phyloP scores from a whole-genome alignment of 2,113 vertebrate genomes.

The Dasypus novemcinctus region DNA sequence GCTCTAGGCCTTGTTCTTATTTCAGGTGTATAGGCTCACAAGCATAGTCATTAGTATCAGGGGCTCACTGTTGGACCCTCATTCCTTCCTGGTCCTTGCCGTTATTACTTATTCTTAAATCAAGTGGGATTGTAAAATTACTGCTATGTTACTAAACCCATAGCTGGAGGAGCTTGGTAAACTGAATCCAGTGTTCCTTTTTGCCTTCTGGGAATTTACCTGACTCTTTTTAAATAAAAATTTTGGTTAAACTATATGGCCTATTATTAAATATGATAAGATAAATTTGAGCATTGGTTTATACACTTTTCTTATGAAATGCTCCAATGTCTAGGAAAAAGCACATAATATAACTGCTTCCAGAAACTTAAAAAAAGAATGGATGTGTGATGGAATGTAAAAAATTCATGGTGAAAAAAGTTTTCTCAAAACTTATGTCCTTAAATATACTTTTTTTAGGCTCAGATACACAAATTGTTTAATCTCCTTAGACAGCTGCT shows the following conservation, averaged over 20 bases:
- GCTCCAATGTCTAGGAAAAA: neutral
- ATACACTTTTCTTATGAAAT: neutral
- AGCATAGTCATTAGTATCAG: too few species aligned
- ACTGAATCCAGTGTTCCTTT: neutral
- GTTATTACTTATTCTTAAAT: neutral
- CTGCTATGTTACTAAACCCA: neutral
- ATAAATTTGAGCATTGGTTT: neutral
- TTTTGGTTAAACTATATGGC: neutral
- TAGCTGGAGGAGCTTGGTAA: neutral
- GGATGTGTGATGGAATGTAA: neutral
- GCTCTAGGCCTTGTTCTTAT: too few species aligned
- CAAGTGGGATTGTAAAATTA: neutral
- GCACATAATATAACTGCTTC: neutral
- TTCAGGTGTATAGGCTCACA: too few species aligned
- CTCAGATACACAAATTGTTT: constrained; percentile 53
- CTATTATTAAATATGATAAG: neutral
- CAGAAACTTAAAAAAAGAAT: neutral
- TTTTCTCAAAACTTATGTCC: constrained; percentile 26
- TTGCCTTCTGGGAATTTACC: neutral
- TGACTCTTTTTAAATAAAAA: neutral
- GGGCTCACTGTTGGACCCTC: too few species aligned
- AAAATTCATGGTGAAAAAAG: neutral
- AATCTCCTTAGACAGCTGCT: constrained; percentile 51
- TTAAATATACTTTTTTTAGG: constrained; percentile 31
- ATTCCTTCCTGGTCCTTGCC: too few species aligned